phyloP scores from a whole-genome alignment of 2,113 vertebrate genomes.

The Synodontis membranacea region DNA sequence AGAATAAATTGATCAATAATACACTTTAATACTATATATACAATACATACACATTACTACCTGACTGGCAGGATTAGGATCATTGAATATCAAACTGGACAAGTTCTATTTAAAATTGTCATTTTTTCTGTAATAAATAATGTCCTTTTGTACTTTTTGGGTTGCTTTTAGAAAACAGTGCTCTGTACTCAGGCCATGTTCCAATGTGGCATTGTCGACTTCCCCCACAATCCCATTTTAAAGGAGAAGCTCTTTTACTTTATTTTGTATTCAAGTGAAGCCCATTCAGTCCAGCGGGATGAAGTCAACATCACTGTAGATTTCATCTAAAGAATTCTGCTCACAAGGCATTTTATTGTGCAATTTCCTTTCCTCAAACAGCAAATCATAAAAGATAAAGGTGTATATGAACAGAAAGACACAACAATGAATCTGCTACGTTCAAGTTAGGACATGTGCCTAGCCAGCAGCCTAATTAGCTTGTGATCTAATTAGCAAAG shows the following conservation, averaged over 20 bases:
- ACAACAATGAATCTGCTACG: not conserved
- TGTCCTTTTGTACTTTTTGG: not conserved
- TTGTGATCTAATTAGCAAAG: not conserved
- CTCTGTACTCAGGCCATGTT: not conserved
- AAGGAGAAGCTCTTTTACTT: not conserved
- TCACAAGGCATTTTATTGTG: not conserved
- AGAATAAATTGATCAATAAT: constrained; percentile 71
- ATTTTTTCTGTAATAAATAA: not conserved
- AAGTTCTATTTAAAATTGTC: not conserved
- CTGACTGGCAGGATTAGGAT: constrained; percentile 37
- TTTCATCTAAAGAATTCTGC: not conserved
- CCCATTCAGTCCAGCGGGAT: not conserved
- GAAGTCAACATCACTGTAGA: not conserved
- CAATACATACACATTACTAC: constrained; percentile 73
- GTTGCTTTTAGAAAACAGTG: not conserved
- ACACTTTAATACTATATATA: constrained; percentile 65
- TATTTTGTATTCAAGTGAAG: not conserved
- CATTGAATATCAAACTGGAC: not conserved
- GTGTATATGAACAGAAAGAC: not conserved
- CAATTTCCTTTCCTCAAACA: not conserved
- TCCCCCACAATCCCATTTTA: not conserved
- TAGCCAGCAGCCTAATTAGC: not conserved
- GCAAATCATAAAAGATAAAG: not conserved
- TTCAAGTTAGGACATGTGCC: not conserved
- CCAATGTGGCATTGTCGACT: not conserved